These are phyloP conservation scores for Rhizoglyphus robini DNA, from an alignment of 1,140 invertebrate genomes.

Conservation along the genomic window DNA sequence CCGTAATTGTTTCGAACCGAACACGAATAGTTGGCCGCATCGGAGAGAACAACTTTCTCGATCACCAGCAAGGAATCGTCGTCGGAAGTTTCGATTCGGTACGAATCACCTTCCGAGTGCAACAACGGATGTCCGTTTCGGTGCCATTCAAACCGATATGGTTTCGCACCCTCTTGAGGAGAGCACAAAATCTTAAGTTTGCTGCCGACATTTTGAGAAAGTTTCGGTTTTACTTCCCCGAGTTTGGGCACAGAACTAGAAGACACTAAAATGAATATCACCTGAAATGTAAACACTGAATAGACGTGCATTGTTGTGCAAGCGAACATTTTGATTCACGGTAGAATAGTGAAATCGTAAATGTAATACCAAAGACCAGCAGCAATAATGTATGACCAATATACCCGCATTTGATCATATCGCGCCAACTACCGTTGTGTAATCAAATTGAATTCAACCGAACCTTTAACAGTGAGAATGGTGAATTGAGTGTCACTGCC, in stretches of 20 bases:
- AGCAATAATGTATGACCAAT: no score
- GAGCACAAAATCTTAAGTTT: not conserved
- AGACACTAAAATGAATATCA: not conserved
- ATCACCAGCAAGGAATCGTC: not conserved
- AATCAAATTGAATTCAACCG: constrained; percentile 16
- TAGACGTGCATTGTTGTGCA: not conserved
- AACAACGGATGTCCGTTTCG: not conserved
- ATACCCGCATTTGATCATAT: no score
- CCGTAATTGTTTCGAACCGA: constrained; percentile 27
- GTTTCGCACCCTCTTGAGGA: not conserved
- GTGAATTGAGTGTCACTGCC: constrained; percentile 17
- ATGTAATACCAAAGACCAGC: no score
- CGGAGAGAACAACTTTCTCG: constrained; percentile 5
- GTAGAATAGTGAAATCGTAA: not conserved
- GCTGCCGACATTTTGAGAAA: not conserved
- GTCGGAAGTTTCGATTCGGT: not conserved
- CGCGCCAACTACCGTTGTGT: not conserved
- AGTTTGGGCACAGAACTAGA: not conserved
- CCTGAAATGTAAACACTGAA: not conserved
- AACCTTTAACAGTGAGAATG: constrained; percentile 22
- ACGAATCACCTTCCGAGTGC: not conserved
- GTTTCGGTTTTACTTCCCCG: not conserved
- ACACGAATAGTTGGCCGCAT: constrained; percentile 30
- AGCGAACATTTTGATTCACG: not conserved
- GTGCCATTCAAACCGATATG: not conserved